These are phyloP conservation scores for Xiphophorus birchmanni DNA, from an alignment of 2,797 vertebrate species.

Conservation along the genomic window DNA sequence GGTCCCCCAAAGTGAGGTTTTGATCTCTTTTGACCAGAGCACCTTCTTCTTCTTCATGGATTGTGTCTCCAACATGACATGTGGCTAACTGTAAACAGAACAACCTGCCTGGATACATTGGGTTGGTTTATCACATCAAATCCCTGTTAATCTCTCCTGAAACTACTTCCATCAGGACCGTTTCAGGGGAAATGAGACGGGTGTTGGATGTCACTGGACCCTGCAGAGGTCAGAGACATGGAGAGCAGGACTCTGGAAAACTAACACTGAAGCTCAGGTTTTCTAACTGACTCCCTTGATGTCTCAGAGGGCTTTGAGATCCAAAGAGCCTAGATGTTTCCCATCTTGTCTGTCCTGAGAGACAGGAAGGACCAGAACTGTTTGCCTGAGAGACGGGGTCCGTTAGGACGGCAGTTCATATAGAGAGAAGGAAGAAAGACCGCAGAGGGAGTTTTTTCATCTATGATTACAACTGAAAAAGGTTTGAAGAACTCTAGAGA, in stretches of 20 bases:
- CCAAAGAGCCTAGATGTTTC: constrained; percentile 27
- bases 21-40: not conserved
- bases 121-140: not conserved
- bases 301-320: constrained; percentile 62
- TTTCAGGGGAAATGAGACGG: constrained; percentile 40
- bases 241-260: constrained; percentile 25
- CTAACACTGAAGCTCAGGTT: constrained; percentile 42
- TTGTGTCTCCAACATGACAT: not conserved
- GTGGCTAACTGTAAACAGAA: not conserved
- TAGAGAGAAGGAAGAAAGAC: constrained; percentile 31
- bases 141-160: not conserved
- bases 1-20: no score
- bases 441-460: constrained; percentile 45
- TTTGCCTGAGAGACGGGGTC: constrained; percentile 52
- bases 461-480: constrained; percentile 49
- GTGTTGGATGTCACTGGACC: constrained; percentile 52
- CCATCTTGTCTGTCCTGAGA: constrained; percentile 28
- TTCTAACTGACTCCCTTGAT: constrained; percentile 37
- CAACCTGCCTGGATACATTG: not conserved
- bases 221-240: constrained; percentile 32
- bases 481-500: constrained; percentile 56
- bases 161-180: constrained; percentile 36
- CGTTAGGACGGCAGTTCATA: constrained; percentile 63
- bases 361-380: constrained; percentile 51
- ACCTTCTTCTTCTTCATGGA: not conserved